These are phyloP conservation scores for Periophthalmodon schlosseri DNA, from an alignment of 2,113 vertebrate species.

Conservation along the genomic window DNA sequence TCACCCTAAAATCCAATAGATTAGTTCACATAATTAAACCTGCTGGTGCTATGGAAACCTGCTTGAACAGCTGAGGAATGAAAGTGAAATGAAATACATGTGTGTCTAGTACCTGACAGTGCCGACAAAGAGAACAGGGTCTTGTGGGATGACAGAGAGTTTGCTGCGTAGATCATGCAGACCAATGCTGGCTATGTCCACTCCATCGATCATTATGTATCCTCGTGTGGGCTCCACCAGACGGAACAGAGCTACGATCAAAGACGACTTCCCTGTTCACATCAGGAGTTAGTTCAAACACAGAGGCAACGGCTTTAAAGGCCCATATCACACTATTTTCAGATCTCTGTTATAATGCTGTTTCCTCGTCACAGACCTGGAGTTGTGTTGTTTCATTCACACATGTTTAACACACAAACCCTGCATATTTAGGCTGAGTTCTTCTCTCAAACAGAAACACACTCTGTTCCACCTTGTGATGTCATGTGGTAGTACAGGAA, in stretches of 20 bases:
- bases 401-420: too few species aligned
- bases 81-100: not conserved
- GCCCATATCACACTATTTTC: too few species aligned
- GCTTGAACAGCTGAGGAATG: not conserved
- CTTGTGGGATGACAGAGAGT: slow-evolving; percentile 84
- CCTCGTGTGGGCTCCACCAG: slow-evolving; percentile 77
- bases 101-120: slow-evolving; percentile 76
- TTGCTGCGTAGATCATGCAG: slow-evolving; percentile 80
- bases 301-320: not conserved
- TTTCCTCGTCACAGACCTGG: too few species aligned
- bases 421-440: too few species aligned
- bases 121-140: slow-evolving; percentile 82
- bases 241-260: slow-evolving; percentile 79
- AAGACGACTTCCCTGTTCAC: slow-evolving; percentile 80
- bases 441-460: too few species aligned
- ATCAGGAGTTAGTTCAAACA: not conserved
- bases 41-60: not conserved
- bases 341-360: too few species aligned
- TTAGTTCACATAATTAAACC: not conserved
- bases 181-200: slow-evolving; percentile 73
- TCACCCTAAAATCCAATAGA: too few species aligned
- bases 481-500: too few species aligned
- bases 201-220: slow-evolving; percentile 76
- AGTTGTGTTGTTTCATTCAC: too few species aligned
- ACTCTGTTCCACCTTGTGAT: too few species aligned